Base-by-base conservation (phyloP, 2,888 invertebrate genomes). In the Torymus texanus region DNA sequence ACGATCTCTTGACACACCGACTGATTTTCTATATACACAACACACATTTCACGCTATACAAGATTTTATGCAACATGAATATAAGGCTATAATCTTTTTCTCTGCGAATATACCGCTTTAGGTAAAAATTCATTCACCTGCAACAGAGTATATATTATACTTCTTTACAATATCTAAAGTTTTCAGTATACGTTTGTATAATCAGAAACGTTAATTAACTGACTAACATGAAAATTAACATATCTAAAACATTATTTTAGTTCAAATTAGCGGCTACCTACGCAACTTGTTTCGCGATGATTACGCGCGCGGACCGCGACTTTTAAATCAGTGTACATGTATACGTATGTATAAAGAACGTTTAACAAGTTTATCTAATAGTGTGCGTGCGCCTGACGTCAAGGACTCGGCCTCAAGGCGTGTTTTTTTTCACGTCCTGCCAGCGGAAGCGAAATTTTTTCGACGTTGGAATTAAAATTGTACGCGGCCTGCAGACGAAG, bases 401-500 rank as follows among this genome's bases (percentile, higher is more conserved):
- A 18, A 24, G 13, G 11, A 51, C 21, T 58, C 21, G 56, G 0
- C 16, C 14, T 55, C 4, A 14, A 50, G 53, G 11, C 21, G 14
- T 51, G n/a, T 29, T 41, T 29, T 65, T 63, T 73, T 63, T 73
- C 8, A 56, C 12, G 18, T 65, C 8, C 8, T 8, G 41, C 8
- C 41, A 18, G 18, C 56, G 29, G n/a, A 63, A 59, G 24, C 16
- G 41, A 68, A 70, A 41, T 62, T 68, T 61, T 56, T 68, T 24
- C 1, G 11, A 41, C 41, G 18, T 8, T 24, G 65, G 14, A 63
- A 71, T 58, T 63, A 71, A 65, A 53, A 68, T 68, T 76, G 53
- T 67, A 16, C 41, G 41, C 58, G 50, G 18, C 24, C 41, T 12
- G 50, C 59, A 63, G 71, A 71, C 24, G 50, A 70, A 51, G 76